A percentile compares a stretch with the other conserved stretches of the same genome.
phyloP scores from a whole-genome alignment of 2,113 vertebrate genomes.

The Anser brachyrhynchus region DNA sequence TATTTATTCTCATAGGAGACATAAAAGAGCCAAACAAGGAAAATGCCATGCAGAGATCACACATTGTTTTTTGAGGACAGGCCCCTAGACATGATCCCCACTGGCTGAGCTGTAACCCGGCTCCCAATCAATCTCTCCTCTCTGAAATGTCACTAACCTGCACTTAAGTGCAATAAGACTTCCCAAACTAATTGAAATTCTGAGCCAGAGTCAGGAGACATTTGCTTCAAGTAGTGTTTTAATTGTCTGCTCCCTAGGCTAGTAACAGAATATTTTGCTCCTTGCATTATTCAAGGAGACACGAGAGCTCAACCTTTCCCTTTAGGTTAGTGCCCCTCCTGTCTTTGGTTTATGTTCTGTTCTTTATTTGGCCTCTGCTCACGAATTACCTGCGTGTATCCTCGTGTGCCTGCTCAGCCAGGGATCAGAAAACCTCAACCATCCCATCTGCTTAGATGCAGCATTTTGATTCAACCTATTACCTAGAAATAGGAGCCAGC shows the following conservation, averaged over 20 bases:
- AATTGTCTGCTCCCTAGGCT: conserved; percentile 73
- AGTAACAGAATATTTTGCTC: conserved; percentile 61
- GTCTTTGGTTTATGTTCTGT: not conserved
- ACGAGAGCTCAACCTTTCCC: conserved; percentile 55
- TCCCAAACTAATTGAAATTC: conserved; percentile 69
- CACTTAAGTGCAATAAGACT: conserved; percentile 65
- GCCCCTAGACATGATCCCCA: conserved; percentile 41
- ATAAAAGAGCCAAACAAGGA: conserved; percentile 48
- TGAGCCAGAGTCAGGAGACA: conserved; percentile 62
- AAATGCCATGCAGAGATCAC: conserved; percentile 64
- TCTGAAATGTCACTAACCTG: conserved; percentile 68
- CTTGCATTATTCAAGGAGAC: conserved; percentile 65
- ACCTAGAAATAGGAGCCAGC: not conserved
- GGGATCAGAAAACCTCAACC: not conserved
- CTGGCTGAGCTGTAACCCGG: conserved; percentile 53
- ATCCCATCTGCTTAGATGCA: not conserved
- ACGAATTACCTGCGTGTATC: not conserved
- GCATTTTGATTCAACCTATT: not conserved
- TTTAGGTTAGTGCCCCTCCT: conserved; percentile 23
- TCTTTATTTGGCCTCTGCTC: conserved; percentile 40
- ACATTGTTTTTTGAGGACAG: conserved; percentile 66
- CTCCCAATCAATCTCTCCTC: conserved; percentile 64
- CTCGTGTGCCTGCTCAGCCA: not conserved
- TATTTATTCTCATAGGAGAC: conserved; percentile 30
- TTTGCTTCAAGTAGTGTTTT: conserved; percentile 74